Evolutionary conservation across 1,140 invertebrate species (phyloP).

Genomic region (Drosophila kohkoa): DNA sequence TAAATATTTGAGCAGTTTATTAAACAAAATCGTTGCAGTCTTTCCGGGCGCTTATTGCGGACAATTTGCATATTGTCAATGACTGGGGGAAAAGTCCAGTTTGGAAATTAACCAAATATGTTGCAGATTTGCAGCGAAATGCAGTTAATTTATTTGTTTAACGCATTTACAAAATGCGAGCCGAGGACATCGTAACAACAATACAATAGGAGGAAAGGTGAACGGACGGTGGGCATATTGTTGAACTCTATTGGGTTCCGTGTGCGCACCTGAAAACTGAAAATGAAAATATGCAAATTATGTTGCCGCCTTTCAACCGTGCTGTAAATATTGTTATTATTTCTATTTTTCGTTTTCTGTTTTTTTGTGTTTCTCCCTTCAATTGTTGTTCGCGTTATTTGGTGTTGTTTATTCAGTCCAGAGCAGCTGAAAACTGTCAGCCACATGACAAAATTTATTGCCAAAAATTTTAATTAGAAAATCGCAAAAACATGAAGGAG

Average conservation of each 20-base stretch:
- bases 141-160: constrained; percentile 78
- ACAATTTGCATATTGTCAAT: constrained; percentile 60
- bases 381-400: constrained; percentile 37
- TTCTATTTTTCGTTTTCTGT: constrained; percentile 11
- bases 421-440: constrained; percentile 55
- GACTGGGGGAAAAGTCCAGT: constrained; percentile 30
- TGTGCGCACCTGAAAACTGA: constrained; percentile 32
- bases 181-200: not conserved
- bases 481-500: constrained; percentile 39
- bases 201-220: not conserved
- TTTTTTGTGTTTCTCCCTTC: not conserved
- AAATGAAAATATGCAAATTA: constrained; percentile 55
- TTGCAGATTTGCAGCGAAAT: constrained; percentile 59
- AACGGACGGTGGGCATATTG: constrained; percentile 35
- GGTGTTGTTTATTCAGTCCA: constrained; percentile 19
- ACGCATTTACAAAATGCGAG: constrained; percentile 47
- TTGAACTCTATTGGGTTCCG: constrained; percentile 11
- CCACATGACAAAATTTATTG: constrained; percentile 60
- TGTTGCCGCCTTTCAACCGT: constrained; percentile 14
- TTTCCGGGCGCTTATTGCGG: constrained; percentile 30
- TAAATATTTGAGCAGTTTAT: constrained; percentile 77
- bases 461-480: constrained; percentile 75
- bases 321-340: constrained; percentile 46
- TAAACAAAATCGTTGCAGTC: constrained; percentile 56
- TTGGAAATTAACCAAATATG: constrained; percentile 75